phyloP scores from a whole-genome alignment of 2,113 vertebrate genomes.

The Chrysemys picta region DNA sequence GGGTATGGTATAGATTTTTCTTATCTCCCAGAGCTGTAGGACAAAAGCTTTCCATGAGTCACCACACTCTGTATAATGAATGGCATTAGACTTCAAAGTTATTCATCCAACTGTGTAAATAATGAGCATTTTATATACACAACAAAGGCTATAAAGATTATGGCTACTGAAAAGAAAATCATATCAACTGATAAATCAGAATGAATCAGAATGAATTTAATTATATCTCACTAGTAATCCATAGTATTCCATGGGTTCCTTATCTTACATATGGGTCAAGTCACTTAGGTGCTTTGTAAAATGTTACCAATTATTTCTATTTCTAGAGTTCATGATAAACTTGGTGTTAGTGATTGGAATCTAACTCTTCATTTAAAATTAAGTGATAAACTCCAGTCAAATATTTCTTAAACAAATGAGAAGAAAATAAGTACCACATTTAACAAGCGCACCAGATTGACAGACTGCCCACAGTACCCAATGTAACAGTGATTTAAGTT shows the following conservation, averaged over 20 bases:
- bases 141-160: conserved; percentile 21
- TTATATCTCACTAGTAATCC: not conserved
- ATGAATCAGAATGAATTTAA: conserved; percentile 24
- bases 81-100: conserved; percentile 8
- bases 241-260: not conserved
- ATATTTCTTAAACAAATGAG: not conserved
- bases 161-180: not conserved
- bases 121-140: conserved; percentile 24
- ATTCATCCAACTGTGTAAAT: not conserved
- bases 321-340: not conserved
- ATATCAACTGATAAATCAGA: not conserved
- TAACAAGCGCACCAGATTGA: not conserved
- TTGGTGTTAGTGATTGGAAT: not conserved
- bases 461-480: not conserved
- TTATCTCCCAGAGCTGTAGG: not conserved
- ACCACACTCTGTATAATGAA: conserved; percentile 1
- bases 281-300: not conserved
- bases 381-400: not conserved
- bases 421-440: not conserved
- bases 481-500: not conserved
- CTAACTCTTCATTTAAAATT: not conserved
- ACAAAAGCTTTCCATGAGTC: conserved; percentile 18
- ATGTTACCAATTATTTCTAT: not conserved
- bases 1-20: not conserved
- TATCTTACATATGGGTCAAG: not conserved